These are phyloP conservation scores for Diachasmimorpha longicaudata DNA, from an alignment of 1,140 invertebrate species.

Conservation along the genomic window DNA sequence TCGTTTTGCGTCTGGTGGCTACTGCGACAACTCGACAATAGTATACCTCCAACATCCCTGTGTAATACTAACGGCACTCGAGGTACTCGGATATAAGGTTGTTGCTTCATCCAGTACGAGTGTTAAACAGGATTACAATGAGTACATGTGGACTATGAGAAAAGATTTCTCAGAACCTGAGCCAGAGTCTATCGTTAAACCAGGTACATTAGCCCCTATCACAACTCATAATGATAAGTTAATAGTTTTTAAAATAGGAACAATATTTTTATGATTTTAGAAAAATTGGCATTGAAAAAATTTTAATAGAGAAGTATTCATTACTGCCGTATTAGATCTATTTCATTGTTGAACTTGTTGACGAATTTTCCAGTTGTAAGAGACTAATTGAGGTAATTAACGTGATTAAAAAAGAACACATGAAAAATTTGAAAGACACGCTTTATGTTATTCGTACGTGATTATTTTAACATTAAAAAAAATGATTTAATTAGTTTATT, in stretches of 20 bases:
- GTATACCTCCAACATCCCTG: constrained; percentile 86
- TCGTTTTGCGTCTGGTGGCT: constrained; percentile 80
- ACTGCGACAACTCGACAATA: constrained; percentile 79
- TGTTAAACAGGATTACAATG: constrained; percentile 85
- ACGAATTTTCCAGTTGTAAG: background rate
- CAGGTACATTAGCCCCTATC: constrained; percentile 42
- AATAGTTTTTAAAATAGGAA: background rate
- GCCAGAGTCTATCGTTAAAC: constrained; percentile 54
- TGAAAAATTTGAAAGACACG: constrained; percentile 21
- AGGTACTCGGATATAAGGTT: constrained; percentile 85
- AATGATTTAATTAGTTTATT: background rate
- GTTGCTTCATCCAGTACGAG: constrained; percentile 83
- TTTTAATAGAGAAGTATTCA: background rate
- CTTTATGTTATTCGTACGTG: constrained; percentile 15
- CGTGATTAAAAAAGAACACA: background rate
- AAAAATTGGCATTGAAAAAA: constrained; percentile 1
- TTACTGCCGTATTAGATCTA: constrained; percentile 18
- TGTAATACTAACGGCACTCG: constrained; percentile 82
- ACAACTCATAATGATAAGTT: background rate
- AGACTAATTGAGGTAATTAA: background rate
- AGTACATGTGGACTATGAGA: constrained; percentile 92
- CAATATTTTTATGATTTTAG: constrained; percentile 20
- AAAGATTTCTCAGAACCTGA: constrained; percentile 85
- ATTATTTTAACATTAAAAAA: background rate
- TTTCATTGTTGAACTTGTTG: constrained; percentile 20